Evolutionary conservation across 2,797 vertebrate species (phyloP).

Genomic region (Microtus obscurus): DNA sequence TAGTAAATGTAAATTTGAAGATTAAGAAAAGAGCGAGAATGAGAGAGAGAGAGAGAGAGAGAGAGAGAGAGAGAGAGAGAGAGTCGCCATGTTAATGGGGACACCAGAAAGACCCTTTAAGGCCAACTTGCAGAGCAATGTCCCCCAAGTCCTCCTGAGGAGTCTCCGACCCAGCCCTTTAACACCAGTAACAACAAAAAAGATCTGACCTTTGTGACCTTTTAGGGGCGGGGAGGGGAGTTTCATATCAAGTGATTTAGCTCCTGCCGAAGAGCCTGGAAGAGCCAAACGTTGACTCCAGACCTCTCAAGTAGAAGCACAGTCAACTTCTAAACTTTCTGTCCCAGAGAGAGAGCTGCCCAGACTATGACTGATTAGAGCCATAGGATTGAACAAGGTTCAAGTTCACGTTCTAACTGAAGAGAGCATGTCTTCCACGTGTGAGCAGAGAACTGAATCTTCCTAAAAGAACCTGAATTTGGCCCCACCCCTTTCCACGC

Average conservation of each 20-base stretch:
- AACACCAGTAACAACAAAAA: not conserved
- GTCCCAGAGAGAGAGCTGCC: not conserved
- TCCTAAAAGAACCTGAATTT: not conserved
- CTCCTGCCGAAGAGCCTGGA: not conserved
- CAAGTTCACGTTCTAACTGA: not conserved
- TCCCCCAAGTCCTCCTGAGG: not conserved
- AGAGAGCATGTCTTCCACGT: not conserved
- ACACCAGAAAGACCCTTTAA: not conserved
- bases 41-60: not conserved
- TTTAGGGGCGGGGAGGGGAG: not conserved
- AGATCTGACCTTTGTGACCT: not conserved
- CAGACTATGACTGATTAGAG: not conserved
- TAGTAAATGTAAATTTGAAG: constrained; percentile 94
- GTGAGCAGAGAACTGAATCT: not conserved
- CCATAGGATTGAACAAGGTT: not conserved
- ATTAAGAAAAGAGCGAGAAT: constrained; percentile 46
- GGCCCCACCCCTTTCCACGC: not conserved
- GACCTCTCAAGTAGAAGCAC: not conserved
- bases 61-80: no score
- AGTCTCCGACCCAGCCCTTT: not conserved
- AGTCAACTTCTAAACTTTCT: not conserved
- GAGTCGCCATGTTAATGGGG: no score
- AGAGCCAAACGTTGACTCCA: not conserved
- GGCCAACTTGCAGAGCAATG: not conserved
- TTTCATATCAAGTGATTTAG: not conserved